Base-by-base conservation (phyloP, 2,113 vertebrate species). In the Sapajus apella region DNA sequence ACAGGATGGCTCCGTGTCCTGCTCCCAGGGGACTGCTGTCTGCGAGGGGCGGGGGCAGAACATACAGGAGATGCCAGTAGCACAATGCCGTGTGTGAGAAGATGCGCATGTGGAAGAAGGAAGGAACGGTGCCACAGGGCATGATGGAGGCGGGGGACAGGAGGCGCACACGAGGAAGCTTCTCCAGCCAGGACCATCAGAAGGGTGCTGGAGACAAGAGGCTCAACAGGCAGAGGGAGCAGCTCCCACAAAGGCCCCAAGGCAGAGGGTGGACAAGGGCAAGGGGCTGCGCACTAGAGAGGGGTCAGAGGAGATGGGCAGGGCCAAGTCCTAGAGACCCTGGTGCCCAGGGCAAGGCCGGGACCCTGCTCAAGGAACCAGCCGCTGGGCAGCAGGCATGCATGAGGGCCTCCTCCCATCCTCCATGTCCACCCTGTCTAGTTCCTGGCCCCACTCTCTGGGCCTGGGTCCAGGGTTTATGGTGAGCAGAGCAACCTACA, bases 81-180 rank as follows among this genome's bases (percentile, higher is more conserved):
- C 1, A 13, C 12, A 1, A 21, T 0, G 16, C 0, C 2, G 58
- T 8, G 3, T 4, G 13, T 1, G 9, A 43, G 32, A 37, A 76
- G 55, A 77, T 3, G 7, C 50, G 23, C 37, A 21, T 5, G 17
- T 2, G 10, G 25, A 35, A 37, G 70, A 10, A 3, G 32, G 50
- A 5, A 35, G 73, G 35, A 32, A 5, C 23, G 27, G 6, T 1
- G 9, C 10, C 0, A 18, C 3, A 17, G 85, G 55, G 35, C 47
- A 17, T 4, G 0, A 5, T 23, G 3, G 56, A 64, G 25, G 8
- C 27, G 1, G 47, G 64, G 56, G 32, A 64, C n/a, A 23, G 56
- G 4, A 72, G 61, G 58, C 12, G 4, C 27, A 30, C 61, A 64
- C 61, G 52, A 85, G 85, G 47, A 30, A 47, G n/a, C 45, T 8